Evolutionary conservation across 2,888 invertebrate species (phyloP), one percentile per base, ranked within the genome.

Genomic region (Pteria penguin): DNA sequence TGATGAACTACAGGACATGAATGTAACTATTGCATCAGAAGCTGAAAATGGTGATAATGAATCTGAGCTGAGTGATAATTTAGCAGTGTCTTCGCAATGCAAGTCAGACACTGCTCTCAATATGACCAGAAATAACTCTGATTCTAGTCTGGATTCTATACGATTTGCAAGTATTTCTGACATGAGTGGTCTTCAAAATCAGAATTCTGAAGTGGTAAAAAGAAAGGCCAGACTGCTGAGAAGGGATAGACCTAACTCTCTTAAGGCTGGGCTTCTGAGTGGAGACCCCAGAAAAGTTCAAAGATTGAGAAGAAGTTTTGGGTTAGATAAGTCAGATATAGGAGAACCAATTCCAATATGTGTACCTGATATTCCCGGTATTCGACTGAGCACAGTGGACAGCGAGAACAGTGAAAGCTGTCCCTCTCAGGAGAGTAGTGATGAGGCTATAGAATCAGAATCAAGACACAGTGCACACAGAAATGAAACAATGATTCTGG

Each of bases 241-340:
- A 55, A 80, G 90, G 32, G 90, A 90, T 0, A 79, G 81, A 52
- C 90, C 90, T 4, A 90, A 90, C 80, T 87, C 89, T 14, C 68
- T 89, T 18, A 81, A 78, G 36, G 85, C 85, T 60, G 90, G 90
- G 3, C 78, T 90, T 63, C 70, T 84, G 58, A 82, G 84, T 36
- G 85, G 86, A 1, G 81, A 86, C 68, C 74, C 81, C n/a, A 76
- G 71, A 32, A 82, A 85, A 54, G 80, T 84, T 8, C 78, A 78
- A 29, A 86, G 86, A 62, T 71, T 85, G 33, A 67, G 87, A n/a
- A 67, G 86, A 54, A 87, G 87, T 67, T 84, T 87, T 79, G 83
- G 84, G 18, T 66, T 83, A n/a, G 86, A 85, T 72, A 88, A 84
- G 70, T 82, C 85, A 2, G 85, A 84, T 22, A 86, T 85, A 61